Conservation (phyloP, 2,113 vertebrate species). For the Paramisgurnus dabryanus region DNA sequence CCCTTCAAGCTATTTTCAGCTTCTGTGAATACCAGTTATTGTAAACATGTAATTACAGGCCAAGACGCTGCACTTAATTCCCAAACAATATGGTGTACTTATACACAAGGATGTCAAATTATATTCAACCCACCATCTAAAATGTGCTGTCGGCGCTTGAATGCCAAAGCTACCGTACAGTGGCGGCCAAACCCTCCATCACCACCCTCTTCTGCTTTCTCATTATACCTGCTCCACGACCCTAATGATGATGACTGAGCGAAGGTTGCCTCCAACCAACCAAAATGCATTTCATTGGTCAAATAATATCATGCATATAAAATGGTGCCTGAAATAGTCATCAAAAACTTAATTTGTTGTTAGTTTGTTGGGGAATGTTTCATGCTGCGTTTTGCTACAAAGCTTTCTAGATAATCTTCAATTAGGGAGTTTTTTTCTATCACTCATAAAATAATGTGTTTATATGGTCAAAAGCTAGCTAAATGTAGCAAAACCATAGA, state of each 20-base stretch:
- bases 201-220: conserved; percentile 54
- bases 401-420: no score
- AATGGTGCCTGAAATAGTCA: conserved; percentile 35
- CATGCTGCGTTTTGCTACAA: not conserved
- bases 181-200: conserved; percentile 41
- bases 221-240: conserved; percentile 50
- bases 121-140: conserved; percentile 65
- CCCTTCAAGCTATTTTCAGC: conserved; percentile 75
- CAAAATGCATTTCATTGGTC: conserved; percentile 51
- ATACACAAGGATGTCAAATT: conserved; percentile 74
- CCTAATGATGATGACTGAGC: conserved; percentile 52
- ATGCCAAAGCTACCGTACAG: conserved; percentile 41
- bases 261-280: conserved; percentile 37
- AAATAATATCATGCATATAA: conserved; percentile 41
- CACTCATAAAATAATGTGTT: conserved; percentile 2
- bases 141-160: conserved; percentile 44
- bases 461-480: not conserved
- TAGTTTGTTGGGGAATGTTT: conserved; percentile 22
- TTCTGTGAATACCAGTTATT: conserved; percentile 74
- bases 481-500: conserved; percentile 2
- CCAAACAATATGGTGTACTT: conserved; percentile 80
- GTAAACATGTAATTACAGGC: conserved; percentile 79
- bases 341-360: conserved; percentile 34
- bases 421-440: not conserved
- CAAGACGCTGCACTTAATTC: conserved; percentile 77